A percentile compares a stretch with the other conserved stretches of the same genome.
These are phyloP conservation scores for Promerops cafer DNA, from an alignment of 2,113 vertebrate species.

Conservation along the genomic window DNA sequence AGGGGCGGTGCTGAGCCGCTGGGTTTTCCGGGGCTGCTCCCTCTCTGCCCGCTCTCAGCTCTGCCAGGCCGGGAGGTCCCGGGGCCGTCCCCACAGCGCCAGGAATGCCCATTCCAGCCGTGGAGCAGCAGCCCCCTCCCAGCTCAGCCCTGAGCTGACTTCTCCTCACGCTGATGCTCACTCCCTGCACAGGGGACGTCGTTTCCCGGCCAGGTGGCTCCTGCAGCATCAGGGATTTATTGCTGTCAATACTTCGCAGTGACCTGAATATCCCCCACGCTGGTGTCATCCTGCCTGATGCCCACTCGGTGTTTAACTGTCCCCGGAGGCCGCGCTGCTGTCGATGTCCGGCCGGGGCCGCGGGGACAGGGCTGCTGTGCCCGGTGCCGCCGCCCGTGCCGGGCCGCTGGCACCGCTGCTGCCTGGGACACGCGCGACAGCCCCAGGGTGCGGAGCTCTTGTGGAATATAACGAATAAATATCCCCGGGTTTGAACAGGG, in stretches of 20 bases:
- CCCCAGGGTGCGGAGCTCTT: neutral
- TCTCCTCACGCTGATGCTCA: neutral
- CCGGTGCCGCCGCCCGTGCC: neutral
- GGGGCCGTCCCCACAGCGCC: neutral
- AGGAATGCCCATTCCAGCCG: accelerated
- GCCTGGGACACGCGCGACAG: neutral
- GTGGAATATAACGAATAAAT: slow-evolving; percentile 13
- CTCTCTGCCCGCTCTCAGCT: neutral
- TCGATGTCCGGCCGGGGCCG: too few relatives aligned
- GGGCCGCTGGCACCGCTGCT: neutral
- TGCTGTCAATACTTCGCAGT: neutral
- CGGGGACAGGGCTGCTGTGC: neutral
- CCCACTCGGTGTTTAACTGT: neutral
- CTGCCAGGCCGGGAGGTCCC: neutral
- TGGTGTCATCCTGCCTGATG: neutral
- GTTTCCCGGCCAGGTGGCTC: neutral
- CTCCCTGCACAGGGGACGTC: neutral
- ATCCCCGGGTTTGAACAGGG: neutral
- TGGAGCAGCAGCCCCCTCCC: neutral
- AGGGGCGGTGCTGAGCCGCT: neutral
- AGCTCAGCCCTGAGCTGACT: neutral
- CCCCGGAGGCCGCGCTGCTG: neutral
- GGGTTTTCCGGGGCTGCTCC: neutral
- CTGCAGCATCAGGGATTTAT: neutral
- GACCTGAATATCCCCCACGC: neutral